A percentile compares a stretch with the other conserved stretches of the same genome.
These are phyloP conservation scores for Pipistrellus kuhlii DNA, from an alignment of 2,797 vertebrate genomes.

Conservation along the genomic window DNA sequence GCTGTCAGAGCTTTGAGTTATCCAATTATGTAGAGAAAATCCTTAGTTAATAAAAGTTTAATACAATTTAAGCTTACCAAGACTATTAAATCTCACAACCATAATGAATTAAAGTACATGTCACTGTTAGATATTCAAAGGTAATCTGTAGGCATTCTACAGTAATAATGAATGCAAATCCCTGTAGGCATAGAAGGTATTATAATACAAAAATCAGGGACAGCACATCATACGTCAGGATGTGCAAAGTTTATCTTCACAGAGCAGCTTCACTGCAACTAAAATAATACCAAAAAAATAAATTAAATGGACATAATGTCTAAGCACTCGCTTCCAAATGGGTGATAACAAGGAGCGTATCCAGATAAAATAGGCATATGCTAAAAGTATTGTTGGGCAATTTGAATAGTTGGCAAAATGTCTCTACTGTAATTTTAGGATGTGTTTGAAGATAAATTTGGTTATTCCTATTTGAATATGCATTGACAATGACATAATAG, in stretches of 20 bases:
- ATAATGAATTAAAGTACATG: slow-evolving; percentile 82
- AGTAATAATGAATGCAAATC: slow-evolving; percentile 84
- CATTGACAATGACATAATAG: neutral
- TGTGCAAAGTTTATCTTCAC: slow-evolving; percentile 81
- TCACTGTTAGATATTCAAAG: slow-evolving; percentile 81
- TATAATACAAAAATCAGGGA: slow-evolving; percentile 78
- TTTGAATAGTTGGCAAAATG: neutral
- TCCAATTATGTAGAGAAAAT: slow-evolving; percentile 85
- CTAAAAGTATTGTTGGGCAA: neutral
- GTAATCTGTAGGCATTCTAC: slow-evolving; percentile 83
- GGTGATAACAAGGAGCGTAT: neutral
- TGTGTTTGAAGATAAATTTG: neutral
- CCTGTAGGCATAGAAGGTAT: slow-evolving; percentile 80
- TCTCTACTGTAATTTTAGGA: neutral
- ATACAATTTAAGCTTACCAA: slow-evolving; percentile 84
- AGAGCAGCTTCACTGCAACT: slow-evolving; percentile 47
- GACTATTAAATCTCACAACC: slow-evolving; percentile 81
- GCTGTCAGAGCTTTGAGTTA: slow-evolving; percentile 80
- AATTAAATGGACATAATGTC: slow-evolving; percentile 49
- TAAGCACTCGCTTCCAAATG: slow-evolving; percentile 9
- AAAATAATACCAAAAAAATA: slow-evolving; percentile 65
- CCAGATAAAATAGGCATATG: neutral
- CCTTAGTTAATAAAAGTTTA: slow-evolving; percentile 84
- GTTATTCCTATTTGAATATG: neutral
- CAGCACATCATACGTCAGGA: slow-evolving; percentile 66